These are phyloP conservation scores for Odontocolon sp. DNA, from an alignment of 2,888 invertebrate species.

Conservation along the genomic window DNA sequence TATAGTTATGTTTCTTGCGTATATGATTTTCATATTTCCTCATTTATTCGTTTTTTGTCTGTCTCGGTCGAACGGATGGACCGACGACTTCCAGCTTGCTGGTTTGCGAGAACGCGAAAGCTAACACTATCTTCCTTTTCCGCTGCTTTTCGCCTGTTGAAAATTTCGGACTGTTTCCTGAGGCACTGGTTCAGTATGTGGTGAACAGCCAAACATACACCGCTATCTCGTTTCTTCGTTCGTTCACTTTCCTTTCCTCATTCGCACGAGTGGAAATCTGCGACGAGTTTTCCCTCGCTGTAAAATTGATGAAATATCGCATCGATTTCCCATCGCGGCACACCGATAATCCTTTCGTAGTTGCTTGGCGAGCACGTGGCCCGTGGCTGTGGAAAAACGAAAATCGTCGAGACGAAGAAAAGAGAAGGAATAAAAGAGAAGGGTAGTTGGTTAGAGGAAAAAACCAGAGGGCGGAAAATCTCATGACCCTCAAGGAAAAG, in stretches of 20 bases:
- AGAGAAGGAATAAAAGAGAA: conserved; percentile 18
- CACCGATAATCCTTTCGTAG: conserved; percentile 57
- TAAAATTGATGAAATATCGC: conserved; percentile 74
- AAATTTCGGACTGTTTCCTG: background rate
- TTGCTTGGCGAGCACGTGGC: conserved; percentile 24
- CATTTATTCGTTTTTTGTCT: background rate
- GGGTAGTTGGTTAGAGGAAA: conserved; percentile 1
- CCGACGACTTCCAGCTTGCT: conserved; percentile 2
- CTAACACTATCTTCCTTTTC: background rate
- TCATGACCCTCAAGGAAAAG: conserved; percentile 7
- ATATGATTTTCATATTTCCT: background rate
- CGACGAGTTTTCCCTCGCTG: conserved; percentile 45
- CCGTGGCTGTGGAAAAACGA: conserved; percentile 20
- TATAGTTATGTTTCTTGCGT: no score
- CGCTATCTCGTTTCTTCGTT: background rate
- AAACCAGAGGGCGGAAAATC: conserved; percentile 14
- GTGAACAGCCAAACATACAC: background rate
- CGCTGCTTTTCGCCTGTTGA: background rate
- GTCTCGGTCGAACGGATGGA: background rate
- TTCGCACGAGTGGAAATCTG: background rate
- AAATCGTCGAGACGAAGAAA: conserved; percentile 9
- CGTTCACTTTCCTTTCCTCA: background rate
- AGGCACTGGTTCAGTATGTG: background rate
- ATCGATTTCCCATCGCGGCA: conserved; percentile 74
- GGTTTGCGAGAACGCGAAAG: background rate